Evolutionary conservation across 2,113 vertebrate genomes (phyloP), one percentile per base, ranked within the genome.

Genomic region (Chunga burmeisteri): DNA sequence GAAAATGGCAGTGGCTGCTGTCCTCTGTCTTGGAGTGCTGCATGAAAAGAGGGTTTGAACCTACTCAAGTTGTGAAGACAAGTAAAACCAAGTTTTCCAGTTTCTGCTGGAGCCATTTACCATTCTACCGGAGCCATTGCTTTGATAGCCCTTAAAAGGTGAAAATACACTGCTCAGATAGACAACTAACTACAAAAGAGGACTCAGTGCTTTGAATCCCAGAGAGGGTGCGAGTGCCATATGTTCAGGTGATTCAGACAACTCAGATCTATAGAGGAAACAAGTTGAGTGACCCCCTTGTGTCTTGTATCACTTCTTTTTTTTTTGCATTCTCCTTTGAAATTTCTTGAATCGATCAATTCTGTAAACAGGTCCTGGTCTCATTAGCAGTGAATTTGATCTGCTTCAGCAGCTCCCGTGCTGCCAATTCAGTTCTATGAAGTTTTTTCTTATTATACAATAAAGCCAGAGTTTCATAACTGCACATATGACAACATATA

Each of bases 171-270:
- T 67, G 23, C 40, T 82, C 44, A 71, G 27, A 21, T 44, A 71
- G 26, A 47, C 15, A 87, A 0, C n/a, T 92, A 8, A 9, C 52
- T 72, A 19, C 16, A 47, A 44, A 87, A 79, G 52, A 71, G 30
- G 17, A 44, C 44, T 42, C 15, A 9, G 23, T 73, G 34, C n/a
- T 91, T 81, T 74, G 42, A 72, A 68, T 79, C 44, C 40, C 27
- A 49, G 52, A 71, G 16, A 1, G 22, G 1, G 5, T 71, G 38
- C 5, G 3, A 81, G n/a, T 3, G 3, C 19, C 7, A 1, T 34
- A 3, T 79, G 32, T 74, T 93, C 23, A 49, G 11, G 4, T 66
- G 50, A 38, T 78, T 77, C 30, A 79, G 32, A 56, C 80, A 85
- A 44, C 17, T 86, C 40, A 40, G 49, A 65, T 65, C 62, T 63